phyloP scores from a whole-genome alignment of 2,113 vertebrate species.

The Ammospiza caudacuta region DNA sequence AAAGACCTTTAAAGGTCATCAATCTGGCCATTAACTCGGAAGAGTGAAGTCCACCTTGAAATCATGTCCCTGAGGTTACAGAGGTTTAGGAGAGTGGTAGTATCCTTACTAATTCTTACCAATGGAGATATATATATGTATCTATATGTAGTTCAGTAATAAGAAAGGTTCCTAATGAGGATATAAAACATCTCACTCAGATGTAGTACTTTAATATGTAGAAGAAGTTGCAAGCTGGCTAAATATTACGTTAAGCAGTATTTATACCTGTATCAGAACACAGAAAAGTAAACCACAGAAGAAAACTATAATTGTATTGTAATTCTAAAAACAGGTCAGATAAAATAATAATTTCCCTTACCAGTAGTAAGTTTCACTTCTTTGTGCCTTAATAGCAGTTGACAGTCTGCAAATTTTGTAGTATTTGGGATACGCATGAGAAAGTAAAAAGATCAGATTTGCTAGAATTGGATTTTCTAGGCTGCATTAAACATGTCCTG shows the following conservation, averaged over 20 bases:
- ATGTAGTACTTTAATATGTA: neutral
- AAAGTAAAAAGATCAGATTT: neutral
- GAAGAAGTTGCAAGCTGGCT: neutral
- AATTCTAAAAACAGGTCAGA: neutral
- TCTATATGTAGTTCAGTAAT: neutral
- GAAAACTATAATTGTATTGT: neutral
- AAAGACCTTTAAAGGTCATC: neutral
- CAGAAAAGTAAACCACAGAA: neutral
- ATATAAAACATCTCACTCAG: neutral
- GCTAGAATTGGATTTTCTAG: neutral
- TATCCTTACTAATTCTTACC: neutral
- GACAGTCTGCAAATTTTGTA: neutral
- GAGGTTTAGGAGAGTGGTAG: neutral
- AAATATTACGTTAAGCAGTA: neutral
- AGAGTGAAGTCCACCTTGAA: neutral
- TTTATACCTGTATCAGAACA: neutral
- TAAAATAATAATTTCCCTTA: neutral
- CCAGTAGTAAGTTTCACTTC: neutral
- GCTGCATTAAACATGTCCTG: neutral
- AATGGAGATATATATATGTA: too few relatives aligned
- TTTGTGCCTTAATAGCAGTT: neutral
- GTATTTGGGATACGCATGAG: neutral
- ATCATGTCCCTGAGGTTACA: neutral
- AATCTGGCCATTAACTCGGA: neutral
- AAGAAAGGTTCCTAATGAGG: neutral